Evolutionary conservation across 23 tunicate species (phyloP).

Genomic region (Trididemnum nubilum): DNA sequence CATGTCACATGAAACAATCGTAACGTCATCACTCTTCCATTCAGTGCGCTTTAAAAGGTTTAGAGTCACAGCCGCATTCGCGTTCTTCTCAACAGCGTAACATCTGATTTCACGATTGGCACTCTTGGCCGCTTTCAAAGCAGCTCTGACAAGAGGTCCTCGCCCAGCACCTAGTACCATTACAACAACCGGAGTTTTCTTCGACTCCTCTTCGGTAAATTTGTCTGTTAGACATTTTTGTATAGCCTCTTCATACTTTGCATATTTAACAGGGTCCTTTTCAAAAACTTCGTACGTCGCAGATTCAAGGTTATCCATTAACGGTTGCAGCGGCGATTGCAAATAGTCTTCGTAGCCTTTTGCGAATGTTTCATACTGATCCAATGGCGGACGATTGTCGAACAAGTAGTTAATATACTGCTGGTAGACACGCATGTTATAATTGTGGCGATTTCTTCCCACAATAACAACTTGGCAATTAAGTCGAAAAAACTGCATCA

Average conservation of each 20-base stretch:
- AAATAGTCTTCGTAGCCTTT: conserved; percentile 87
- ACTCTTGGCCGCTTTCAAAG: conserved; percentile 61
- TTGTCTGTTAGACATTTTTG: conserved; percentile 41
- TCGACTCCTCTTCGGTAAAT: neutral
- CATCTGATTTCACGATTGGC: conserved; percentile 63
- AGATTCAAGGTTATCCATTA: conserved; percentile 98
- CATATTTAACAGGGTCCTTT: conserved; percentile 95
- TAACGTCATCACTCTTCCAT: conserved; percentile 84
- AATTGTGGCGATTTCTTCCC: conserved; percentile 28
- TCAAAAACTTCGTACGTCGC: conserved; percentile 97
- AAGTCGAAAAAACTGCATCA: conserved; percentile 54
- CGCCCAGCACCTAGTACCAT: conserved; percentile 98
- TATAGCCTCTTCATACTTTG: conserved; percentile 73
- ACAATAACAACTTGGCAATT: conserved; percentile 72
- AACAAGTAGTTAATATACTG: conserved; percentile 67
- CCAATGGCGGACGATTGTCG: conserved; percentile 45
- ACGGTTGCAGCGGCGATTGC: conserved; percentile 95
- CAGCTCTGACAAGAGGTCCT: conserved; percentile 88
- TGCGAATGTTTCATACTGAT: conserved; percentile 68
- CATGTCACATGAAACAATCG: conserved; percentile 91
- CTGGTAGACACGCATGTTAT: conserved; percentile 52
- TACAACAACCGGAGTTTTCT: conserved; percentile 38
- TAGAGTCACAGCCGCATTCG: conserved; percentile 76
- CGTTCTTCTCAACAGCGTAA: conserved; percentile 97
- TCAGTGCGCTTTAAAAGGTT: conserved; percentile 60